phyloP scores from a whole-genome alignment of 2,113 vertebrate genomes.

The Microtus oregoni region DNA sequence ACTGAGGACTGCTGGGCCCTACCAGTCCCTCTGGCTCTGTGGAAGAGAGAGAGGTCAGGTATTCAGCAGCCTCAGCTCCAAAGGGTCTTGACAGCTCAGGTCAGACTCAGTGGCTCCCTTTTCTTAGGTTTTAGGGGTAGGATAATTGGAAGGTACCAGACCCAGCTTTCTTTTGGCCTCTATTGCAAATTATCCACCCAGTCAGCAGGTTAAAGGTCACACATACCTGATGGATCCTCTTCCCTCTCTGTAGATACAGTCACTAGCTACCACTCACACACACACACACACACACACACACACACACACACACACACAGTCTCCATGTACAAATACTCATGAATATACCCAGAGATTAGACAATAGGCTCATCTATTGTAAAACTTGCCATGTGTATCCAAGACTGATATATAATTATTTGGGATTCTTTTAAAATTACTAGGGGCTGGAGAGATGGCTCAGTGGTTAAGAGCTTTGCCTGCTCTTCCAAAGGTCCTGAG shows the following conservation, averaged over 20 bases:
- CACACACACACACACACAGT: no score
- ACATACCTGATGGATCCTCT: not conserved
- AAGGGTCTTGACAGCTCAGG: not conserved
- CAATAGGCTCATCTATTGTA: not conserved
- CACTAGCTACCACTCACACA: not conserved
- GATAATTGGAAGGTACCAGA: not conserved
- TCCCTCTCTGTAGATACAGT: not conserved
- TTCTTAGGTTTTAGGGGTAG: not conserved
- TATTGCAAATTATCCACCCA: not conserved
- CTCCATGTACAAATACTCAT: not conserved
- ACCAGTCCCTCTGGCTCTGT: constrained; percentile 72
- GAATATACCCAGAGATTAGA: not conserved
- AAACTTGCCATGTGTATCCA: not conserved
- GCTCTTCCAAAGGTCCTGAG: no score
- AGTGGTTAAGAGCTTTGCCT: no score
- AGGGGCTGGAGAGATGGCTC: no score
- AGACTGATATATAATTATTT: not conserved
- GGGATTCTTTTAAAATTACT: not conserved
- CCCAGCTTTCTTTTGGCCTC: not conserved
- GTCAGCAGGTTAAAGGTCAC: not conserved
- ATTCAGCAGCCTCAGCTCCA: constrained; percentile 25
- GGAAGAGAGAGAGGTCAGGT: constrained; percentile 15
- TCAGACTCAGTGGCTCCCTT: not conserved
- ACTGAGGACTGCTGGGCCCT: not conserved
- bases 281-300: no score